Base-by-base conservation (phyloP, 1,140 invertebrate genomes). In the Drosophila ercepeae region DNA sequence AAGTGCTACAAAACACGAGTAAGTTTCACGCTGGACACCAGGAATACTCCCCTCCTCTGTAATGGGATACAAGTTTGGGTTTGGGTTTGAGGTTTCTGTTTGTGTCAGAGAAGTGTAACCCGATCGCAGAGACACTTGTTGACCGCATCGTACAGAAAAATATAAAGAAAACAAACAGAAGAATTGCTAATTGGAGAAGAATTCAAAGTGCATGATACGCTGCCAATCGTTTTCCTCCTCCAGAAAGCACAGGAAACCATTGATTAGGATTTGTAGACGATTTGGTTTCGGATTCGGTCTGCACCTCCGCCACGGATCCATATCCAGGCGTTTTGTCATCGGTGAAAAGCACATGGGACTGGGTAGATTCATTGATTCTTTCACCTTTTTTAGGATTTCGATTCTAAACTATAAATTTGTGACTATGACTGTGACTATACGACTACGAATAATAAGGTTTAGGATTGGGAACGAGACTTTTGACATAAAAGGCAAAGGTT, bases 1-100 rank as follows among this genome's bases (percentile, higher is more conserved):
- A 81, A 78, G 70, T 90, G 89, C 67, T 90, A 90, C 54, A 81
- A 74, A 65, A 73, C 71, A 51, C 67, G 88, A 18, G 89, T 90
- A 82, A 89, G 89, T 61, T n/a, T n/a, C n/a, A n/a, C n/a, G n/a
- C n/a, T n/a, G n/a, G n/a, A n/a, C n/a, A n/a, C n/a, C n/a, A n/a
- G n/a, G n/a, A n/a, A n/a, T n/a, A n/a, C n/a, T n/a, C n/a, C n/a
- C n/a, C n/a, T n/a, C n/a, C n/a, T n/a, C 13, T 39, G 36, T 13
- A 39, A 39, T n/a, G 13, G 13, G 36, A 39, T 14, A 39, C 16
- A 6, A 6, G 11, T 32, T 9, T 36, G 39, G 39, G 6, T 19
- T 9, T 18, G 0, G 64, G 36, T 60, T 21, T 21, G 21, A 21
- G 21, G 21, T n/a, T n/a, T n/a, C n/a, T n/a, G n/a, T n/a, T n/a